Evolutionary conservation across 2,888 invertebrate species (phyloP).

Genomic region (Gari tellinella): DNA sequence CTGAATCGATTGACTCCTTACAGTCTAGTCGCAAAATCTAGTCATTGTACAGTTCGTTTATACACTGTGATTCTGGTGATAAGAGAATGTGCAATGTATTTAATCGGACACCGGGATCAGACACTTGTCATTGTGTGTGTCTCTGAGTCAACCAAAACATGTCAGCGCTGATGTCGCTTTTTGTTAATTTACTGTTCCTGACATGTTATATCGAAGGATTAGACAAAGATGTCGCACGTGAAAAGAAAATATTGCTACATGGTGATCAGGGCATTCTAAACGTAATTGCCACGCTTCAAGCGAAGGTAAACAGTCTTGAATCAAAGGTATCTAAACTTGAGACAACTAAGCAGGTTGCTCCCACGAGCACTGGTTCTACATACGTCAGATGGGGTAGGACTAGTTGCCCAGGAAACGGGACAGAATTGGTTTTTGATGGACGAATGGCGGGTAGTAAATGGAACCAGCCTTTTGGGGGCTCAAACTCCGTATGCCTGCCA

Average conservation of each 20-base stretch:
- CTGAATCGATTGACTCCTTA: too few species aligned
- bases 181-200: too few species aligned
- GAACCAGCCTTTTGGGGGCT: slow-evolving; percentile 17
- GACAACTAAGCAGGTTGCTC: background rate
- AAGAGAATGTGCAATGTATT: too few species aligned
- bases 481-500: slow-evolving; percentile 17
- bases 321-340: background rate
- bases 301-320: background rate
- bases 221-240: too few species aligned
- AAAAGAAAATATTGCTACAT: slow-evolving; percentile 6
- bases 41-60: too few species aligned
- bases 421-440: slow-evolving; percentile 16
- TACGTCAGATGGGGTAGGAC: slow-evolving; percentile 23
- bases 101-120: too few species aligned
- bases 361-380: background rate
- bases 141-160: too few species aligned
- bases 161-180: too few species aligned
- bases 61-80: too few species aligned
- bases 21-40: too few species aligned
- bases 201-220: too few species aligned
- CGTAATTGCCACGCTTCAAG: background rate
- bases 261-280: background rate
- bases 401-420: slow-evolving; percentile 19
- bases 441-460: slow-evolving; percentile 24
- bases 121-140: too few species aligned